phyloP scores from a whole-genome alignment of 2,888 invertebrate genomes.

The Melanchra persicariae region DNA sequence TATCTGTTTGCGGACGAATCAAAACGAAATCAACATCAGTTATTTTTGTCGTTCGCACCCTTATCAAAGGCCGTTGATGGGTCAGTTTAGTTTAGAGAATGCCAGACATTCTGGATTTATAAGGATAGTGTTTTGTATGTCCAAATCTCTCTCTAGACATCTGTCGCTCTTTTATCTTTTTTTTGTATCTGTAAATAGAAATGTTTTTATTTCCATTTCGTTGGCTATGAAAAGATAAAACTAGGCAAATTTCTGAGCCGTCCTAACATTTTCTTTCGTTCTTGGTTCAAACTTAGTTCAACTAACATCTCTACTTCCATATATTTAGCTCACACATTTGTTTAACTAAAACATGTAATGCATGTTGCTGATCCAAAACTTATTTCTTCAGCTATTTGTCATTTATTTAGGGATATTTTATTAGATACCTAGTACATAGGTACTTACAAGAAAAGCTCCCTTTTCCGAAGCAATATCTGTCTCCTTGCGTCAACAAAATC shows the following conservation, averaged over 20 bases:
- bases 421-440: too few species aligned
- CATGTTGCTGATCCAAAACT: slow-evolving; percentile 10
- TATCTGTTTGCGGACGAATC: slow-evolving; percentile 86
- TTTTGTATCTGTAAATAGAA: slow-evolving; percentile 1
- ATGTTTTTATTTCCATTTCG: slow-evolving; percentile 22
- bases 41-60: slow-evolving; percentile 86
- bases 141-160: slow-evolving; percentile 18
- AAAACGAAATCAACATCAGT: slow-evolving; percentile 89
- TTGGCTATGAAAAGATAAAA: slow-evolving; percentile 15
- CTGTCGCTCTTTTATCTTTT: slow-evolving; percentile 20
- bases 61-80: slow-evolving; percentile 82
- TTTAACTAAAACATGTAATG: slow-evolving; percentile 18
- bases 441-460: slow-evolving; percentile 35
- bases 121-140: slow-evolving; percentile 33
- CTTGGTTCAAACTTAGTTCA: not conserved
- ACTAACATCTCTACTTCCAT: not conserved
- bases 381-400: slow-evolving; percentile 22
- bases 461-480: slow-evolving; percentile 49
- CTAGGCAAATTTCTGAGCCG: not conserved
- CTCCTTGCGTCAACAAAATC: slow-evolving; percentile 61
- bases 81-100: slow-evolving; percentile 70
- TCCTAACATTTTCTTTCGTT: not conserved
- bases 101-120: slow-evolving; percentile 44
- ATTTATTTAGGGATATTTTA: slow-evolving; percentile 45
- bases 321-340: not conserved